Percentiles rank a stretch among this genome's conserved stretches.
phyloP scores from a whole-genome alignment of 2,113 vertebrate genomes.

The Picathartes gymnocephalus region DNA sequence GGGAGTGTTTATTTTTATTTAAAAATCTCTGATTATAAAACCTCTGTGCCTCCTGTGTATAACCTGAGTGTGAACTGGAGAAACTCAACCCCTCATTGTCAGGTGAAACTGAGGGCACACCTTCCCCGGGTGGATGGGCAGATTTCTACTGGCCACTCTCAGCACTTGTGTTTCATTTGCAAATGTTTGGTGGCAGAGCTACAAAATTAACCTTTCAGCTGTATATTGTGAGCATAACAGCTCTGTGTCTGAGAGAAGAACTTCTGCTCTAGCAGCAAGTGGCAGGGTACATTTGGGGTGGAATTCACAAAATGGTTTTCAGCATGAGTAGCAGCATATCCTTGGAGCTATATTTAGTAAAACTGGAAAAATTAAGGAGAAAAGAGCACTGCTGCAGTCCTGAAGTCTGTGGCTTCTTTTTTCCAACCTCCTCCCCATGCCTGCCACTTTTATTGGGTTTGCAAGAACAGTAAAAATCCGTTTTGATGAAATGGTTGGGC shows the following conservation, averaged over 20 bases:
- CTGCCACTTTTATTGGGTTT: background rate
- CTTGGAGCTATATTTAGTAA: background rate
- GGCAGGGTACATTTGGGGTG: background rate
- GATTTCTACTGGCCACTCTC: background rate
- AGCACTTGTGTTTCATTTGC: background rate
- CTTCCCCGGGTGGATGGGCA: background rate
- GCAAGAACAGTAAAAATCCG: background rate
- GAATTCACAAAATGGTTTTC: background rate
- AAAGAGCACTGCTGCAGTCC: background rate
- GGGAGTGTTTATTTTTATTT: background rate
- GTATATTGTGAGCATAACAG: fast-evolving
- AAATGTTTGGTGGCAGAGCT: background rate
- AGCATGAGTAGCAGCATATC: background rate
- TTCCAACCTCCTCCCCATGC: background rate
- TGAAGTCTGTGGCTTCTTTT: background rate
- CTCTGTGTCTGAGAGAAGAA: background rate
- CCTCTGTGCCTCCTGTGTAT: background rate
- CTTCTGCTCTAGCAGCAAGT: background rate
- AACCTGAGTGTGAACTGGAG: background rate
- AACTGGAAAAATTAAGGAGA: background rate
- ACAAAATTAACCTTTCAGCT: background rate
- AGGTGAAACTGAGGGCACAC: background rate
- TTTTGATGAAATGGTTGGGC: background rate
- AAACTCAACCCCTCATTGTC: fast-evolving
- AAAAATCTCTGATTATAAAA: background rate